Conservation (phyloP, 2,113 vertebrate species). For the Pithys albifrons region DNA sequence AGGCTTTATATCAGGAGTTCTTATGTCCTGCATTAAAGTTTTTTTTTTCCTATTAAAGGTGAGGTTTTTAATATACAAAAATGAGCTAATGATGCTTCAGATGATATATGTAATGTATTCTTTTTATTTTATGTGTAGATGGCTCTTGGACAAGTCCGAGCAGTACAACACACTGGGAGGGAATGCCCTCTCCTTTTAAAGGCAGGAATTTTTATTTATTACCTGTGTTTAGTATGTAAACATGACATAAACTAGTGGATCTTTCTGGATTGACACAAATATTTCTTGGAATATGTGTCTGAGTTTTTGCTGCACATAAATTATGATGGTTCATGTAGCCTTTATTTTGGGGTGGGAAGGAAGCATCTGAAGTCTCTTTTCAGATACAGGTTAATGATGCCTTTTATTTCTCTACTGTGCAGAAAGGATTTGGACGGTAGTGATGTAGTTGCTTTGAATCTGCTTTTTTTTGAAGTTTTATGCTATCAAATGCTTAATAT, state of each 20-base stretch:
- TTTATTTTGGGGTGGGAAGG: constrained; percentile 75
- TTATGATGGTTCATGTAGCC: constrained; percentile 65
- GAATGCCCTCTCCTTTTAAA: constrained; percentile 88
- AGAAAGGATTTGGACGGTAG: constrained; percentile 65
- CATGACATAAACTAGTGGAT: constrained; percentile 81
- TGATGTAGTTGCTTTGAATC: constrained; percentile 61
- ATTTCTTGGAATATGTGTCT: constrained; percentile 78
- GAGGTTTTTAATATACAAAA: constrained; percentile 80
- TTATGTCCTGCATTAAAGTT: constrained; percentile 67
- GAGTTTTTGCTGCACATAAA: constrained; percentile 76
- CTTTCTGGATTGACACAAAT: constrained; percentile 78
- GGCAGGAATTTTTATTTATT: constrained; percentile 88
- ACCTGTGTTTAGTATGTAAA: constrained; percentile 86
- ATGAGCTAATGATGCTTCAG: constrained; percentile 85
- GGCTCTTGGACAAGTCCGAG: constrained; percentile 88
- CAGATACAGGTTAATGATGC: constrained; percentile 56
- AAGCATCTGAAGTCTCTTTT: constrained; percentile 67
- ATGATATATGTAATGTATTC: constrained; percentile 85
- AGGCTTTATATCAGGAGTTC: constrained; percentile 72
- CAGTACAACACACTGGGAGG: constrained; percentile 87
- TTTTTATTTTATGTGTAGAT: constrained; percentile 90
- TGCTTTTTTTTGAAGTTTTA: constrained; percentile 63
- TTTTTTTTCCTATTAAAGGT: constrained; percentile 75
- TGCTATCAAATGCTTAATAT: constrained; percentile 66
- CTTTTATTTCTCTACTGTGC: constrained; percentile 62